Evolutionary conservation across 2,113 vertebrate genomes (phyloP).

Genomic region (Callorhinus ursinus): DNA sequence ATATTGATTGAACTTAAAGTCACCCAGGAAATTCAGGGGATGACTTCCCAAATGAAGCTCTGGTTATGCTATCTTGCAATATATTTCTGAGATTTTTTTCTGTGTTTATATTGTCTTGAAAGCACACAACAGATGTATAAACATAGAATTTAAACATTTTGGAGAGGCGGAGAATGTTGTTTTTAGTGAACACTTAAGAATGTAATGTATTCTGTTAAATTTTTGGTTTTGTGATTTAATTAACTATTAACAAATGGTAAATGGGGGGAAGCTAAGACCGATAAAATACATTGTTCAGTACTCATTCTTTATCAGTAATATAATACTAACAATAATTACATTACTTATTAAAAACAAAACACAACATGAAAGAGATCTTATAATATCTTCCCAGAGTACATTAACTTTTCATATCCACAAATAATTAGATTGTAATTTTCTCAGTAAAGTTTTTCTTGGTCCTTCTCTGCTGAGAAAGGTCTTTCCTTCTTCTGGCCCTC

Average conservation of each 20-base stretch:
- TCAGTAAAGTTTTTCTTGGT: background rate
- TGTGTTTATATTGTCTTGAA: constrained; percentile 48
- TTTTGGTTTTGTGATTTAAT: constrained; percentile 59
- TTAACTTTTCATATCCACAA: background rate
- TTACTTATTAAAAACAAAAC: constrained; percentile 30
- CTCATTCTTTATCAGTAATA: constrained; percentile 24
- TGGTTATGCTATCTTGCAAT: background rate
- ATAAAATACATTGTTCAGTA: background rate
- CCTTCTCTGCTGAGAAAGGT: background rate
- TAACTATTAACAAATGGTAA: constrained; percentile 50
- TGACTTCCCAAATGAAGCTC: background rate
- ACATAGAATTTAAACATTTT: constrained; percentile 62
- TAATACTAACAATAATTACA: background rate
- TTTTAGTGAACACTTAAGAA: constrained; percentile 27
- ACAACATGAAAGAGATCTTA: background rate
- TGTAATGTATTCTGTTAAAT: constrained; percentile 59
- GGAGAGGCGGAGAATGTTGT: constrained; percentile 31
- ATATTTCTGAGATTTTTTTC: constrained; percentile 44
- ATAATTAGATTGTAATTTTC: background rate
- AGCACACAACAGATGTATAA: constrained; percentile 64
- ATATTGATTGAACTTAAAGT: background rate
- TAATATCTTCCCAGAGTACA: background rate
- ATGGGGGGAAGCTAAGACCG: constrained; percentile 17
- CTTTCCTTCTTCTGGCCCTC: background rate
- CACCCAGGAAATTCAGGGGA: background rate